A percentile compares a stretch with the other conserved stretches of the same genome.
Evolutionary conservation across 2,113 vertebrate species (phyloP).

Genomic region (Bubo scandiacus): DNA sequence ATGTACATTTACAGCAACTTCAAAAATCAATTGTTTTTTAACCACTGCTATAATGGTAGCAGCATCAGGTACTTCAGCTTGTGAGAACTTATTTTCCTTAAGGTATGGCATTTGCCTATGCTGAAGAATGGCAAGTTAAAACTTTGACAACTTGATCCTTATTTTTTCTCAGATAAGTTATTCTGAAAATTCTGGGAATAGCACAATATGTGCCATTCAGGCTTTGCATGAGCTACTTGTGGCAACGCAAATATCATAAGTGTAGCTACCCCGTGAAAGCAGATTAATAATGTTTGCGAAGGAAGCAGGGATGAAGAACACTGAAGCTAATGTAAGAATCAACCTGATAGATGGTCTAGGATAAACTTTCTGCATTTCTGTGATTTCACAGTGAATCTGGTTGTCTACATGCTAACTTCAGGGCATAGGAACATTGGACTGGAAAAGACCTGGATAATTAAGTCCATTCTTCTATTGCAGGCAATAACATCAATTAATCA

Average conservation of each 20-base stretch:
- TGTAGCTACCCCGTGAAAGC: not conserved
- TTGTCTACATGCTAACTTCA: not conserved
- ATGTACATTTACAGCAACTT: not conserved
- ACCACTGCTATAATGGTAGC: not conserved
- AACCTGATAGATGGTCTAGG: not conserved
- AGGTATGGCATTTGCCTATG: not conserved
- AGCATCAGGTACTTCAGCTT: not conserved
- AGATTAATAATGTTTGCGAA: not conserved
- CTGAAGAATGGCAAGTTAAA: not conserved
- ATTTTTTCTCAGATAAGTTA: not conserved
- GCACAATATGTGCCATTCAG: not conserved
- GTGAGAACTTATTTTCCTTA: not conserved
- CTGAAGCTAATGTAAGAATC: not conserved
- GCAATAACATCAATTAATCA: slow-evolving; percentile 4
- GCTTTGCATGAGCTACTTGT: not conserved
- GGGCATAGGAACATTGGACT: not conserved
- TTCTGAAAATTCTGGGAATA: not conserved
- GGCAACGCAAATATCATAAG: not conserved
- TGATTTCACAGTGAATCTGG: not conserved
- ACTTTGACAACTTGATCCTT: not conserved
- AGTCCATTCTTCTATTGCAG: slow-evolving; percentile 2
- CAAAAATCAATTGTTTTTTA: not conserved
- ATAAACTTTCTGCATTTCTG: not conserved
- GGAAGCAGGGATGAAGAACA: not conserved
- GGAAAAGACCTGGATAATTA: not conserved